Evolutionary conservation across 2,888 invertebrate species (phyloP).

Genomic region (Temnothorax rugatulus): DNA sequence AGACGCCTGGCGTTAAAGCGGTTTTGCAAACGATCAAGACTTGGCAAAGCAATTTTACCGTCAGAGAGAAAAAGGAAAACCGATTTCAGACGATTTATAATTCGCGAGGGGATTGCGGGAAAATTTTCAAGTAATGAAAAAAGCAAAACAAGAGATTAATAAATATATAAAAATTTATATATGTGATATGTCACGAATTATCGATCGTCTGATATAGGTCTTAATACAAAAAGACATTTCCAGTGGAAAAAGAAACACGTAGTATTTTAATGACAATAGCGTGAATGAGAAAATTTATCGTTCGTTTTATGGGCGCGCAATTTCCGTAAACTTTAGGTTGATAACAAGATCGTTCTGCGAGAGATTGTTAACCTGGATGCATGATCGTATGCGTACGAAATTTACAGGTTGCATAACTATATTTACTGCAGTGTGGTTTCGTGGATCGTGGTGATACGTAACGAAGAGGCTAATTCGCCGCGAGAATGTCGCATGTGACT

Average conservation of each 20-base stretch:
- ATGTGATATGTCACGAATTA: conserved; percentile 8
- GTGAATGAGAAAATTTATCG: conserved; percentile 18
- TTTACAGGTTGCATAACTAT: conserved; percentile 25
- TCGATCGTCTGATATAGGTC: conserved; percentile 18
- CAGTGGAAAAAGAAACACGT: conserved; percentile 24
- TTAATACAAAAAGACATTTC: conserved; percentile 14
- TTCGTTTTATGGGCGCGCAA: conserved; percentile 19
- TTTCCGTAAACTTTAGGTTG: conserved; percentile 16
- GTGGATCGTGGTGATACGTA: background rate
- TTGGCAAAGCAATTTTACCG: conserved; percentile 16
- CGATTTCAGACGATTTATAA: conserved; percentile 24
- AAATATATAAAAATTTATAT: conserved; percentile 34
- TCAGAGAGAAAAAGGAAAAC: background rate
- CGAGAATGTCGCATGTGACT: background rate
- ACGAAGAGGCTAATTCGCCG: conserved; percentile 26
- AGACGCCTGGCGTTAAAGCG: conserved; percentile 1
- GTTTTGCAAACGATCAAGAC: conserved; percentile 4
- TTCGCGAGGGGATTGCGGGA: background rate
- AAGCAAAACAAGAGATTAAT: background rate
- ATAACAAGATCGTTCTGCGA: background rate
- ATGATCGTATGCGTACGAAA: background rate
- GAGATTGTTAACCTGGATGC: conserved; percentile 30
- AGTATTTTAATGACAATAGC: conserved; percentile 56
- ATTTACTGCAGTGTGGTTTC: conserved; percentile 32
- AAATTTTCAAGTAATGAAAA: background rate